phyloP scores from a whole-genome alignment of 2,888 invertebrate species.

The Drosophila merina region DNA sequence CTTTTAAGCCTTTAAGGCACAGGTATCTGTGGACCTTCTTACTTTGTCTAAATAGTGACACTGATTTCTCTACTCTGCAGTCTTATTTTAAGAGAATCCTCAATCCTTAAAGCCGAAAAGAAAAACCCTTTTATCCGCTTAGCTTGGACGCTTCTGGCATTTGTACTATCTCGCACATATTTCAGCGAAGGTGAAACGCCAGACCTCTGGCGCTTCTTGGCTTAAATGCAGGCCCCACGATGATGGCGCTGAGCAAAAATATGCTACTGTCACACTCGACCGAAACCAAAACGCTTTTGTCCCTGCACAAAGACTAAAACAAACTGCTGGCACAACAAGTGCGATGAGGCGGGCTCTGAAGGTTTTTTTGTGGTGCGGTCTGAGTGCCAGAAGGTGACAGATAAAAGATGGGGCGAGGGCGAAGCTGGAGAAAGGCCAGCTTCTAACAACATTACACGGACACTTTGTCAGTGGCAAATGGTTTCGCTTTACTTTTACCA shows the following conservation, averaged over 20 bases:
- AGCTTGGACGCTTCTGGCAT: slow-evolving; percentile 33
- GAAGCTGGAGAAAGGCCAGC: slow-evolving; percentile 16
- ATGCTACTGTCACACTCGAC: slow-evolving; percentile 64
- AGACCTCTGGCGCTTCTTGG: slow-evolving; percentile 25
- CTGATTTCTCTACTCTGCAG: background rate
- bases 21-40: background rate
- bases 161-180: slow-evolving; percentile 47
- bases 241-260: slow-evolving; percentile 40
- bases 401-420: background rate
- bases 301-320: slow-evolving; percentile 52
- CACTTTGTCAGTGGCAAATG: slow-evolving; percentile 50
- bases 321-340: slow-evolving; percentile 29
- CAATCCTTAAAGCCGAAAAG: slow-evolving; percentile 24
- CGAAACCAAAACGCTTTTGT: slow-evolving; percentile 59
- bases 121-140: slow-evolving; percentile 25
- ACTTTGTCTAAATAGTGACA: background rate
- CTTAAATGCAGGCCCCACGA: slow-evolving; percentile 41
- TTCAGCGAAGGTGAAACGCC: slow-evolving; percentile 62
- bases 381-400: slow-evolving; percentile 32
- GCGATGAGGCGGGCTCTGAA: slow-evolving; percentile 46
- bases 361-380: slow-evolving; percentile 33
- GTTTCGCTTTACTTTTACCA: slow-evolving; percentile 18
- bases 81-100: background rate
- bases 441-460: slow-evolving; percentile 46
- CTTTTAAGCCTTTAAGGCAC: background rate